phyloP scores from a whole-genome alignment of 2,888 invertebrate species.

The Caenorhabditis wallacei region DNA sequence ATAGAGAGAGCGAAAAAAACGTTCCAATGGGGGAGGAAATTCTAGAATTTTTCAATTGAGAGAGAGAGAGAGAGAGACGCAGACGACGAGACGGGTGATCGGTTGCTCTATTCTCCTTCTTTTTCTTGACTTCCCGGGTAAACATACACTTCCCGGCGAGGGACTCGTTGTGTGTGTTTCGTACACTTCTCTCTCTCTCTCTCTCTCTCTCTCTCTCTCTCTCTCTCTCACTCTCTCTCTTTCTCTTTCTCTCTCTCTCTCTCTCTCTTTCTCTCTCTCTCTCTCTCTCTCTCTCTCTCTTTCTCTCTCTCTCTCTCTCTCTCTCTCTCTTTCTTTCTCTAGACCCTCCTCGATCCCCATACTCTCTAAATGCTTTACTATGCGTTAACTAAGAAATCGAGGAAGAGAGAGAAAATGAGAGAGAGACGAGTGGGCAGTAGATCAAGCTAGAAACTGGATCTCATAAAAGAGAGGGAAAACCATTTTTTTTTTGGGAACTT shows the following conservation, averaged over 20 bases:
- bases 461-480: neutral
- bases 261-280: neutral
- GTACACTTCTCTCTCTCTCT: slow-evolving; percentile 40
- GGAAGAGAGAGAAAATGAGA: slow-evolving; percentile 14
- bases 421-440: neutral
- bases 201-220: neutral
- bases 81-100: slow-evolving; percentile 24
- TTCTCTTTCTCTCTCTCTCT: neutral
- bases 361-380: slow-evolving; percentile 26
- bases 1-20: neutral
- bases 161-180: slow-evolving; percentile 5
- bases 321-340: neutral
- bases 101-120: slow-evolving; percentile 14
- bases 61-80: slow-evolving; percentile 8
- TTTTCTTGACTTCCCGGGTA: slow-evolving; percentile 18
- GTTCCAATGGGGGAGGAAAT: slow-evolving; percentile 9
- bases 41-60: neutral
- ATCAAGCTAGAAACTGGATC: slow-evolving; percentile 1
- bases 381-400: slow-evolving; percentile 29
- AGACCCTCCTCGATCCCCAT: no score
- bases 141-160: slow-evolving; percentile 19
- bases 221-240: slow-evolving; percentile 2
- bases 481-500: no score
- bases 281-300: slow-evolving; percentile 5
- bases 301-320: neutral